A percentile compares a stretch with the other conserved stretches of the same genome.
Conservation (phyloP, 2,797 vertebrate genomes). For the Petrocephalus schoutedeni region DNA sequence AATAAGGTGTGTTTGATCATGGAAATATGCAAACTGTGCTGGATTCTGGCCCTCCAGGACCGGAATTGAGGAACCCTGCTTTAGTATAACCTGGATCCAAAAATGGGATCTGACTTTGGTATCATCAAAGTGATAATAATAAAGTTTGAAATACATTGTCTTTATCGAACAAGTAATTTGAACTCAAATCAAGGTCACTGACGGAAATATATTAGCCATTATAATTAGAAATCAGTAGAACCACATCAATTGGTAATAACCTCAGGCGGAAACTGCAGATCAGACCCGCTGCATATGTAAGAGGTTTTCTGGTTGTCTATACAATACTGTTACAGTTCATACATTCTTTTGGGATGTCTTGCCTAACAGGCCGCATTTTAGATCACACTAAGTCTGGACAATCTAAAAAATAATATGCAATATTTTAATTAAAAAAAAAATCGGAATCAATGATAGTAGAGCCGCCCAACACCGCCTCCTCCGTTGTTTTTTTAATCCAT, state of each 20-base stretch:
- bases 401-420: background rate
- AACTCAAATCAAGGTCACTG: background rate
- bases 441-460: background rate
- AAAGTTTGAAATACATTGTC: background rate
- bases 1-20: background rate
- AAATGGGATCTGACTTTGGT: background rate
- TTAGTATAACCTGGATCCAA: background rate
- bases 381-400: background rate
- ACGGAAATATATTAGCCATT: background rate
- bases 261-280: background rate
- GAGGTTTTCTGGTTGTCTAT: background rate
- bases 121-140: background rate
- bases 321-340: background rate
- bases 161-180: background rate
- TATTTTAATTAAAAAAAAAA: background rate
- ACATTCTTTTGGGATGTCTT: background rate
- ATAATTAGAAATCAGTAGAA: background rate
- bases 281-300: background rate
- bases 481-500: background rate
- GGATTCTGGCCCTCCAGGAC: background rate
- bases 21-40: background rate
- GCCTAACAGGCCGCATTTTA: background rate
- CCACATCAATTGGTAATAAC: background rate
- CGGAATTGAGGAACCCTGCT: background rate
- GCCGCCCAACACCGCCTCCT: background rate